phyloP scores from a whole-genome alignment of 2,888 invertebrate species.

The Rhagium mordax region DNA sequence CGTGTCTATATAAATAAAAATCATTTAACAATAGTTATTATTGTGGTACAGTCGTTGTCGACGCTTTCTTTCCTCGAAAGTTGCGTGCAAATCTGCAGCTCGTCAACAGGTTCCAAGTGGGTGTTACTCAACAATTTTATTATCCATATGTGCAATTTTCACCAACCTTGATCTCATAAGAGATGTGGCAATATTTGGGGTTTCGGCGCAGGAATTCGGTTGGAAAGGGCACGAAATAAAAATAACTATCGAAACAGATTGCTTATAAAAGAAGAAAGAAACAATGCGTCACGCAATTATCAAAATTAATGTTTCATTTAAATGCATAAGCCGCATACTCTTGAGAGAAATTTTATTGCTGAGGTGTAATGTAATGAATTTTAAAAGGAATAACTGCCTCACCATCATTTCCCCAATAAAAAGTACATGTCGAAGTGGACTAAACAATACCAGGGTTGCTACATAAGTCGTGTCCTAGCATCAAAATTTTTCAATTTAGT shows the following conservation, averaged over 20 bases:
- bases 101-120: neutral
- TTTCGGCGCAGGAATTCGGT: neutral
- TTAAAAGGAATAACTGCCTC: neutral
- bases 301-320: neutral
- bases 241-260: neutral
- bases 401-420: neutral
- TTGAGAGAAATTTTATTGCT: neutral
- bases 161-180: conserved; percentile 34
- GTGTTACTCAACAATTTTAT: neutral
- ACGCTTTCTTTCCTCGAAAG: conserved; percentile 17
- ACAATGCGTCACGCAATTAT: neutral
- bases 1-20: neutral
- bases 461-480: too few species aligned
- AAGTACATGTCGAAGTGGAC: too few species aligned
- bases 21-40: conserved; percentile 11
- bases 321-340: neutral
- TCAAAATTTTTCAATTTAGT: too few species aligned
- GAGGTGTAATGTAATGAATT: neutral
- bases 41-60: neutral
- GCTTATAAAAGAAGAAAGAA: neutral
- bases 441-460: too few species aligned
- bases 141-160: conserved; percentile 11
- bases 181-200: conserved; percentile 16
- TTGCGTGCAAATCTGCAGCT: conserved; percentile 10
- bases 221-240: neutral